phyloP scores from a whole-genome alignment of 2,888 invertebrate species.

The Cantharis nigra region DNA sequence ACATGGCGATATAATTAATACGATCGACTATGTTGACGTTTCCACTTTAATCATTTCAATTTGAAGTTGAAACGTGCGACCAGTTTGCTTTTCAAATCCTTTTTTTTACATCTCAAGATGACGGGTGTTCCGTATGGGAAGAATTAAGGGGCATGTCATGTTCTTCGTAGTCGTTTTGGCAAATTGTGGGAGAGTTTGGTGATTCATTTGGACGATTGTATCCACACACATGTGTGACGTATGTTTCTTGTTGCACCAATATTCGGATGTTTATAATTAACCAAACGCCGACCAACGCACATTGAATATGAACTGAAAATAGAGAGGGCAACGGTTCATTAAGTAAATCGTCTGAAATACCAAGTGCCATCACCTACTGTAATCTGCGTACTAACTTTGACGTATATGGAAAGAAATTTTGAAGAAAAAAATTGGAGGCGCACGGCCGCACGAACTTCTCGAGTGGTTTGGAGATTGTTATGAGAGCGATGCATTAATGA shows the following conservation, averaged over 20 bases:
- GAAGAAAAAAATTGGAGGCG: background rate
- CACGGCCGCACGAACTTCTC: background rate
- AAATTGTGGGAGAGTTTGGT: background rate
- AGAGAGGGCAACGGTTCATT: constrained; percentile 50
- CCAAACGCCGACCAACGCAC: constrained; percentile 42
- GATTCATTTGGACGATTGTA: constrained; percentile 29
- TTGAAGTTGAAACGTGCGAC: constrained; percentile 13
- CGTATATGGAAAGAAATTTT: constrained; percentile 36
- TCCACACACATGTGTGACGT: constrained; percentile 31
- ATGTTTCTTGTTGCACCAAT: constrained; percentile 35
- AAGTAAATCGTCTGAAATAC: constrained; percentile 47
- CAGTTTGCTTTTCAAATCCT: background rate
- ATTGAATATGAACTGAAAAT: constrained; percentile 45
- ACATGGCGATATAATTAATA: constrained; percentile 37
- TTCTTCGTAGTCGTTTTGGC: background rate
- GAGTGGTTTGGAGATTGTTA: background rate
- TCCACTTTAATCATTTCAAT: constrained; percentile 23
- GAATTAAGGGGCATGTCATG: background rate
- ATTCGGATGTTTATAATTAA: constrained; percentile 48
- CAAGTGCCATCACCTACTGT: constrained; percentile 40
- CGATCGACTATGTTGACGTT: constrained; percentile 38
- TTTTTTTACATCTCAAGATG: background rate
- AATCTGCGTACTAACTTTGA: constrained; percentile 9
- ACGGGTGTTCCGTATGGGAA: background rate
- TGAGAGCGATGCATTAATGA: constrained; percentile 32